phyloP scores from a whole-genome alignment of 2,113 vertebrate genomes.

The Merops nubicus region DNA sequence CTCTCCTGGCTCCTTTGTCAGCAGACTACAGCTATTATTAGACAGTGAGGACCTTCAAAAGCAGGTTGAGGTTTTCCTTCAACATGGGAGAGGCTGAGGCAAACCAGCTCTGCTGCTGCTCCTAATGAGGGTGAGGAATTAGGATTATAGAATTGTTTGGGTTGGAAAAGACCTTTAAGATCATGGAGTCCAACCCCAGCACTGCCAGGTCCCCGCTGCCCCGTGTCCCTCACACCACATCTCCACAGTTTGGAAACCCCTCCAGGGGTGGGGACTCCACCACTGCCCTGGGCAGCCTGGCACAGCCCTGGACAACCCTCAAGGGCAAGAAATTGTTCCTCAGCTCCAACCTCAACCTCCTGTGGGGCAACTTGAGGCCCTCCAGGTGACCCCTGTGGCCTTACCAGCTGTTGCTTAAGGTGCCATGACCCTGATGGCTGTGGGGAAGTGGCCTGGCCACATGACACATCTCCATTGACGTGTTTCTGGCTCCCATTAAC shows the following conservation, averaged over 20 bases:
- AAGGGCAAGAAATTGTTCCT: too few relatives aligned
- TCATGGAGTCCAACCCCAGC: background rate
- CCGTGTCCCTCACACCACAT: background rate
- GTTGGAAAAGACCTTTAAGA: background rate
- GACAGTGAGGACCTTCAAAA: background rate
- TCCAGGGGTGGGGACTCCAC: background rate
- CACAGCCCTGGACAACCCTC: too few relatives aligned
- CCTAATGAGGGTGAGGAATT: background rate
- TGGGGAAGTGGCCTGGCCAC: too few relatives aligned
- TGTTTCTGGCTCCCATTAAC: background rate
- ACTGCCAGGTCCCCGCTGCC: background rate
- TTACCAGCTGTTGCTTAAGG: background rate
- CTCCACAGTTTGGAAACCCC: background rate
- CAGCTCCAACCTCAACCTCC: background rate
- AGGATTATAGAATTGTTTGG: too few relatives aligned
- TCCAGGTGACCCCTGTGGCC: too few relatives aligned
- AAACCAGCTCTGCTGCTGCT: background rate
- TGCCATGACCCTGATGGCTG: fast-evolving
- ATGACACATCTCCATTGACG: fast-evolving
- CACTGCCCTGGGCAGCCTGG: background rate
- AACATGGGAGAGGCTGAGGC: background rate
- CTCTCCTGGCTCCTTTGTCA: background rate
- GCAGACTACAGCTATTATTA: background rate
- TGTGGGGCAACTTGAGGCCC: background rate
- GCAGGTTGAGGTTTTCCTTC: background rate